A percentile compares a stretch with the other conserved stretches of the same genome.
These are phyloP conservation scores for Mesoclemmys tuberculata DNA, from an alignment of 2,113 vertebrate genomes.

Conservation along the genomic window DNA sequence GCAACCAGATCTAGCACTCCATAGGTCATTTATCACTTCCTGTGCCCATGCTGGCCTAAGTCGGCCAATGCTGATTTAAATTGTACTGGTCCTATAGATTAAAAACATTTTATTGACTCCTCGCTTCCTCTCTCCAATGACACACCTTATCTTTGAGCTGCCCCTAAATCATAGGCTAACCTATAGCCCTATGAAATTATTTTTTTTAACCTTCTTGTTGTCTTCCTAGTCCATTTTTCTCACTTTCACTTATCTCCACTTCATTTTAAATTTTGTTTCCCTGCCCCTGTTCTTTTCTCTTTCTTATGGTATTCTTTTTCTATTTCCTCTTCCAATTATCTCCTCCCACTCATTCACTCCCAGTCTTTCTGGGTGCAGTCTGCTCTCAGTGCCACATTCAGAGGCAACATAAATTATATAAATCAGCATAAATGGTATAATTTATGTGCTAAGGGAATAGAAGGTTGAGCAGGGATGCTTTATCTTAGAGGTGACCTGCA, in stretches of 20 bases:
- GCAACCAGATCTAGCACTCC: background rate
- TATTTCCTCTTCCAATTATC: background rate
- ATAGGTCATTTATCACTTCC: background rate
- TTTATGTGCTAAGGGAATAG: background rate
- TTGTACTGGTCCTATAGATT: background rate
- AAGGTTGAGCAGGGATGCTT: background rate
- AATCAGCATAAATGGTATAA: background rate
- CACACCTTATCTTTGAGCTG: background rate
- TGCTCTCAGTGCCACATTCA: background rate
- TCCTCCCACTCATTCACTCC: background rate
- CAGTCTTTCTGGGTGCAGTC: background rate
- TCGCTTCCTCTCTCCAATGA: background rate
- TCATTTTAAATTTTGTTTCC: background rate
- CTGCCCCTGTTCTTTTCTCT: background rate
- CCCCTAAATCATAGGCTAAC: background rate
- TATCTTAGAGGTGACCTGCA: background rate
- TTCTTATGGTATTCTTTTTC: accelerated
- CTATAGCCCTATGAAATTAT: background rate
- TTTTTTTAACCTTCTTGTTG: background rate
- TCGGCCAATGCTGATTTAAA: constrained; percentile 23
- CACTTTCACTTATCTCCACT: background rate
- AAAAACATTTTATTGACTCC: background rate
- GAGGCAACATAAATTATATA: background rate
- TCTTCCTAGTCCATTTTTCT: background rate
- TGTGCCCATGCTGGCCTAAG: background rate